Evolutionary conservation across 2,797 vertebrate species (phyloP).

Genomic region (Pipistrellus pygmaeus): DNA sequence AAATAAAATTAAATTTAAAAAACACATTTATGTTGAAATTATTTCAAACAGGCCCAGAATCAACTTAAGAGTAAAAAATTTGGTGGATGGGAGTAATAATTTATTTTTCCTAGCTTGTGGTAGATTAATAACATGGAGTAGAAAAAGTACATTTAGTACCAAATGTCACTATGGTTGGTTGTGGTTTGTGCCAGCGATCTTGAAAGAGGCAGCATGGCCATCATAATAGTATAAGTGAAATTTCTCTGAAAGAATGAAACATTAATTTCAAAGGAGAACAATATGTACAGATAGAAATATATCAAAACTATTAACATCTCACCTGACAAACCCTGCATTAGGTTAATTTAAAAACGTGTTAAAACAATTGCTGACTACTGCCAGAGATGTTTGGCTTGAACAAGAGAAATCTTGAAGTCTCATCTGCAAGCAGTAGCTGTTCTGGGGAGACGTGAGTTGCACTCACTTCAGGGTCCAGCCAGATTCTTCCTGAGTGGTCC

Average conservation of each 20-base stretch:
- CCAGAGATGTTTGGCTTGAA: slow-evolving; percentile 57
- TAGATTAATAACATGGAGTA: neutral
- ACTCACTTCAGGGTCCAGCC: slow-evolving; percentile 37
- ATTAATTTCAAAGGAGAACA: neutral
- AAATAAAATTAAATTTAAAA: too few species aligned
- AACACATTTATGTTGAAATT: neutral
- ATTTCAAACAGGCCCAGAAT: neutral
- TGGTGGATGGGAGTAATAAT: neutral
- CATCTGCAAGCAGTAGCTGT: slow-evolving; percentile 73
- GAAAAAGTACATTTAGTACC: neutral
- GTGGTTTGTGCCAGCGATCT: neutral
- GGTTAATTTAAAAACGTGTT: slow-evolving; percentile 73
- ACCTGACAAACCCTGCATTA: neutral
- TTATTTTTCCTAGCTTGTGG: neutral
- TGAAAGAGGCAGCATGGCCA: neutral
- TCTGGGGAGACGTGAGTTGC: slow-evolving; percentile 62
- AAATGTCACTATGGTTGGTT: neutral
- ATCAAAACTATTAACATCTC: neutral
- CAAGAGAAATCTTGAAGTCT: slow-evolving; percentile 48
- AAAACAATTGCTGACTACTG: slow-evolving; percentile 65
- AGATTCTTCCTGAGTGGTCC: neutral
- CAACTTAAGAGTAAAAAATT: neutral
- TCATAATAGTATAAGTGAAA: neutral
- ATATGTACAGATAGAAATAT: slow-evolving; percentile 5
- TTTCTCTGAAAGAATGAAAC: slow-evolving; percentile 35